These are phyloP conservation scores for Papilio elwesi DNA, from an alignment of 2,888 invertebrate species.

Conservation along the genomic window DNA sequence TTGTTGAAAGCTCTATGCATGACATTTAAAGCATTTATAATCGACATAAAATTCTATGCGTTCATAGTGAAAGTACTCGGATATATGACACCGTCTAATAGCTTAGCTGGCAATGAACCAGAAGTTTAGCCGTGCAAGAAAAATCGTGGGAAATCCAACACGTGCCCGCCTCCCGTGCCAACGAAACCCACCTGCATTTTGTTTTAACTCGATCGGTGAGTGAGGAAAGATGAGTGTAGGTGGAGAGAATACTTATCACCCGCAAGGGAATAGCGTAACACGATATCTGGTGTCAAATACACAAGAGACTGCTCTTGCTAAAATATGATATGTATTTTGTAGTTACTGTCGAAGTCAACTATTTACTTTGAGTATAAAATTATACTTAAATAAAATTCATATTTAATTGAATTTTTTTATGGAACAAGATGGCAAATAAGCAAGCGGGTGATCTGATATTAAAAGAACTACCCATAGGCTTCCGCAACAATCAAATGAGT, in stretches of 20 bases:
- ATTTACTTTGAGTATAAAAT: too few relatives aligned
- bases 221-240: constrained; percentile 42
- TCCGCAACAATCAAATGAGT: too few relatives aligned
- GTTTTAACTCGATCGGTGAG: constrained; percentile 46
- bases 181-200: constrained; percentile 49
- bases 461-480: too few relatives aligned
- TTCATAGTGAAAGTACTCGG: constrained; percentile 24
- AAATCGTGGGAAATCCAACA: constrained; percentile 50
- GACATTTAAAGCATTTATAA: constrained; percentile 28
- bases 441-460: too few relatives aligned
- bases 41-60: constrained; percentile 17
- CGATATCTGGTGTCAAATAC: constrained; percentile 15
- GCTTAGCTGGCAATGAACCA: constrained; percentile 51
- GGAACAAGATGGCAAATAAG: too few relatives aligned
- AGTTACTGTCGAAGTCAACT: neutral
- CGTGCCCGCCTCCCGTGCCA: constrained; percentile 42
- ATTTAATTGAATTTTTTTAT: too few relatives aligned
- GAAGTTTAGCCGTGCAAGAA: constrained; percentile 50
- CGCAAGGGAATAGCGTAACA: constrained; percentile 30
- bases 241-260: constrained; percentile 44
- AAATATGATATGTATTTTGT: neutral
- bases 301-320: neutral
- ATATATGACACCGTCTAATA: constrained; percentile 43
- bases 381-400: too few relatives aligned
- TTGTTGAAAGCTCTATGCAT: too few relatives aligned